Conservation (phyloP, 2,113 vertebrate genomes). For the Sarotherodon lohbergeri region DNA sequence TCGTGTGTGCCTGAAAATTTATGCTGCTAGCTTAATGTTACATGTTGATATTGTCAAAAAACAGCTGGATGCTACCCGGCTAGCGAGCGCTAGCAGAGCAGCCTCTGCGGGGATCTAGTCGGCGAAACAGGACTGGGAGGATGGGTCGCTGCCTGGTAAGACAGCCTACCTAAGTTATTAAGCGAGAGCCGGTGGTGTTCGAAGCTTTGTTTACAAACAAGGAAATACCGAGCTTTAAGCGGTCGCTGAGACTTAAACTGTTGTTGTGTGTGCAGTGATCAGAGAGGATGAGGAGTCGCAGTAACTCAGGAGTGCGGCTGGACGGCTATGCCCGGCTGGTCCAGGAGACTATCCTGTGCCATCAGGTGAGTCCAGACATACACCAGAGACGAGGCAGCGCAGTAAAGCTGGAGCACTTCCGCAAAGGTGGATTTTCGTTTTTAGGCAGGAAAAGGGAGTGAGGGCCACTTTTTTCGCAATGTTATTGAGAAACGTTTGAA, state of each 20-base stretch:
- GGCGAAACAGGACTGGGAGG: background rate
- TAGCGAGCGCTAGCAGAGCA: conserved; percentile 21
- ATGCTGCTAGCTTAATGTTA: background rate
- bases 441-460: background rate
- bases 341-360: conserved; percentile 89
- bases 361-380: conserved; percentile 77
- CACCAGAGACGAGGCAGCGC: background rate
- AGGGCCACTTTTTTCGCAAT: background rate
- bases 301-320: conserved; percentile 92
- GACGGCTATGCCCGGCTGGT: conserved; percentile 89
- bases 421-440: background rate
- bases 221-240: background rate
- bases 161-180: background rate
- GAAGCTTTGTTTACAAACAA: background rate
- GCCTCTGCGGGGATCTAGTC: background rate
- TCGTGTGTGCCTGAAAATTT: background rate
- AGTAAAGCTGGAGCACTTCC: background rate
- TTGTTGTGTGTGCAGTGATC: conserved; percentile 1
- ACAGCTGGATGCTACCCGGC: conserved; percentile 13
- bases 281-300: conserved; percentile 87
- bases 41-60: background rate
- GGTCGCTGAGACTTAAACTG: background rate
- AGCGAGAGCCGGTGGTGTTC: background rate
- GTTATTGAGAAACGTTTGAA: background rate
- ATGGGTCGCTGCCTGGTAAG: background rate